phyloP scores from a whole-genome alignment of 2,888 invertebrate species.

The Apoda limacodes region DNA sequence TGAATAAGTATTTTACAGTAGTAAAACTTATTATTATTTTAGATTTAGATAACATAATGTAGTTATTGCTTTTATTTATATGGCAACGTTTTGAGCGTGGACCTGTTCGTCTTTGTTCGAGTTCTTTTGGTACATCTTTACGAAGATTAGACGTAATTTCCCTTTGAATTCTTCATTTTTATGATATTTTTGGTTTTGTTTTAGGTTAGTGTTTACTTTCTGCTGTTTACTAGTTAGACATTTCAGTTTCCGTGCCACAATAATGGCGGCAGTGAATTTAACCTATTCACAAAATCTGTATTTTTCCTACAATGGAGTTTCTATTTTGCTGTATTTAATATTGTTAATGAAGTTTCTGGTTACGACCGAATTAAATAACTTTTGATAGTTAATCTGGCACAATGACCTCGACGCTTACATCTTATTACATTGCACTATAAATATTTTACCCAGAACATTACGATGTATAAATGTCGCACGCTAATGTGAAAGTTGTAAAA shows the following conservation, averaged over 20 bases:
- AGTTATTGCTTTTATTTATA: conserved; percentile 20
- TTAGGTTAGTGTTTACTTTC: conserved; percentile 62
- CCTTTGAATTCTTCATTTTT: conserved; percentile 17
- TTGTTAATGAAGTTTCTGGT: conserved; percentile 30
- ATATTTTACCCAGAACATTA: conserved; percentile 56
- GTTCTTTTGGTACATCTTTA: too few species aligned
- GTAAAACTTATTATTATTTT: too few species aligned
- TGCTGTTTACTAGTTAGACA: conserved; percentile 61
- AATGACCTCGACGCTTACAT: conserved; percentile 62
- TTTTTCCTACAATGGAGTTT: conserved; percentile 30
- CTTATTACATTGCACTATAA: conserved; percentile 58
- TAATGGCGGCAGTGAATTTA: conserved; percentile 68
- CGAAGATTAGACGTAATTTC: neutral
- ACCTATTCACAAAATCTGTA: conserved; percentile 56
- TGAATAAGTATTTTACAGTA: too few species aligned
- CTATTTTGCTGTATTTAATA: conserved; percentile 45
- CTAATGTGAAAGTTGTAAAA: conserved; percentile 38
- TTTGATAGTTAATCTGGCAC: conserved; percentile 53
- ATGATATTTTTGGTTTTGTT: conserved; percentile 22
- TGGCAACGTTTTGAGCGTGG: too few species aligned
- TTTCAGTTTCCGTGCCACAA: conserved; percentile 64
- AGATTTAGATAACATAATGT: conserved; percentile 22
- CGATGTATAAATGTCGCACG: conserved; percentile 41
- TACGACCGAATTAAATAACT: conserved; percentile 43
- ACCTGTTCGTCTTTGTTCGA: too few species aligned